phyloP scores from a whole-genome alignment of 1,140 invertebrate genomes.

The Chelonus insularis region DNA sequence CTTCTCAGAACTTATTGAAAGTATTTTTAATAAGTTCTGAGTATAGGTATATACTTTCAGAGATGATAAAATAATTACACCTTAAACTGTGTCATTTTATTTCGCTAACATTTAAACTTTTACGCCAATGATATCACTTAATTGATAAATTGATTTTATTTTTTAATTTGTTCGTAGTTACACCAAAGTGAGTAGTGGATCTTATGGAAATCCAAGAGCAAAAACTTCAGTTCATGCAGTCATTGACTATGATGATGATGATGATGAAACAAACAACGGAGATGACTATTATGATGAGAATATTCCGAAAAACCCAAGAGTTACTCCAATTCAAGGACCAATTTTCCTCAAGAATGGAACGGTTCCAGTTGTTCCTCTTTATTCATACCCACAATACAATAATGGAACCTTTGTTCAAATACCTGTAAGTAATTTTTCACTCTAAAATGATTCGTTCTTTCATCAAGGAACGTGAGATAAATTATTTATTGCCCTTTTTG shows the following conservation, averaged over 20 bases:
- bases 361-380: slow-evolving; percentile 82
- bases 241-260: slow-evolving; percentile 67
- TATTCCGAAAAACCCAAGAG: slow-evolving; percentile 51
- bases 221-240: slow-evolving; percentile 73
- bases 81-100: too few relatives aligned
- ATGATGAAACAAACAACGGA: slow-evolving; percentile 53
- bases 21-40: neutral
- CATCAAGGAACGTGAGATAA: neutral
- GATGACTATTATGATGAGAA: slow-evolving; percentile 62
- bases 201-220: slow-evolving; percentile 55
- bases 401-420: slow-evolving; percentile 85
- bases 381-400: slow-evolving; percentile 78
- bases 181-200: slow-evolving; percentile 62
- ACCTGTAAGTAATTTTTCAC: slow-evolving; percentile 69
- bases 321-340: slow-evolving; percentile 80
- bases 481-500: neutral
- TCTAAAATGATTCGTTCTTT: neutral
- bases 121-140: too few relatives aligned
- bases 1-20: neutral
- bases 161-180: slow-evolving; percentile 44
- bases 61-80: slow-evolving; percentile 2
- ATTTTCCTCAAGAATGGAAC: slow-evolving; percentile 78
- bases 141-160: slow-evolving; percentile 1
- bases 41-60: neutral
- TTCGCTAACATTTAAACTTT: too few relatives aligned